A percentile compares a stretch with the other conserved stretches of the same genome.
These are phyloP conservation scores for Maconellicoccus hirsutus DNA, from an alignment of 1,140 invertebrate species.

Conservation along the genomic window DNA sequence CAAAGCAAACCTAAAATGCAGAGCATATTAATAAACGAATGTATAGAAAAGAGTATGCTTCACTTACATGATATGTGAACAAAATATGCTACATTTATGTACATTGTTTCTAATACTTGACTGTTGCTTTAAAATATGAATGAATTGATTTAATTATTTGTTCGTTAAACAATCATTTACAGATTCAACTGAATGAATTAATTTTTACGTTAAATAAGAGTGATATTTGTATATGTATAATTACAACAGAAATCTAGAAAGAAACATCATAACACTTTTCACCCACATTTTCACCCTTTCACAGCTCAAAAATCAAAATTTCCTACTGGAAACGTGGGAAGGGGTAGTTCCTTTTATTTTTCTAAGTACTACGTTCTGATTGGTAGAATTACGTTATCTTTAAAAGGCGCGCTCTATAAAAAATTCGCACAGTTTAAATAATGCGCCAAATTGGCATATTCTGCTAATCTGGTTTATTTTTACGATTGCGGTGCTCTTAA, in stretches of 20 bases:
- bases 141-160: too few relatives aligned
- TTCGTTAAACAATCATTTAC: not conserved
- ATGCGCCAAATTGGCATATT: too few relatives aligned
- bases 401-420: too few relatives aligned
- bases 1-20: not conserved
- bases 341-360: too few relatives aligned
- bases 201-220: not conserved
- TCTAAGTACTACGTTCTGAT: too few relatives aligned
- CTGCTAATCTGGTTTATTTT: too few relatives aligned
- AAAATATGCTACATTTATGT: constrained; percentile 1
- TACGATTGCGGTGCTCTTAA: too few relatives aligned
- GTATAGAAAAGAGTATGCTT: not conserved
- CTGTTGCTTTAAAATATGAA: too few relatives aligned
- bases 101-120: not conserved
- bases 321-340: too few relatives aligned
- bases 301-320: not conserved
- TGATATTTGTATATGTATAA: not conserved
- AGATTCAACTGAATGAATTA: not conserved
- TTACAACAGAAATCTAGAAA: not conserved
- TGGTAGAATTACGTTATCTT: too few relatives aligned
- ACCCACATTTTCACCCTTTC: not conserved
- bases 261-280: not conserved
- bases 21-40: not conserved
- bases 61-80: not conserved
- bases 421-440: too few relatives aligned